Percentiles rank a stretch among this genome's conserved stretches.
These are phyloP conservation scores for Holothuria leucospilota DNA, from an alignment of 53 echinoderm and acorn worm genomes.

Conservation along the genomic window DNA sequence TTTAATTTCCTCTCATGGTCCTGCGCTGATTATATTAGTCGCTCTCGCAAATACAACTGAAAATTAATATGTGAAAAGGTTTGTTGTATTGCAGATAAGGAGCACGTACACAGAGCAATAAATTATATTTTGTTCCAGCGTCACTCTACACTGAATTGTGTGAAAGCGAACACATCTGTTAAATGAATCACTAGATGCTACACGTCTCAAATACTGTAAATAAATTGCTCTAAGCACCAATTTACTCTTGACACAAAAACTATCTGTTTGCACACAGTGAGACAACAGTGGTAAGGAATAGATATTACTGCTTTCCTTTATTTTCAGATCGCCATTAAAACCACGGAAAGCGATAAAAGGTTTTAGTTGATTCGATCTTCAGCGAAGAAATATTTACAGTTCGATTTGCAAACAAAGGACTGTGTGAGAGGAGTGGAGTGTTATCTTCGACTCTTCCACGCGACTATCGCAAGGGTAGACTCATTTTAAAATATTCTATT, in stretches of 20 bases:
- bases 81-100: not conserved
- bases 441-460: constrained; percentile 51
- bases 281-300: constrained; percentile 50
- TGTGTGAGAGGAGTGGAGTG: constrained; percentile 30
- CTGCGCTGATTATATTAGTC: constrained; percentile 33
- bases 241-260: constrained; percentile 55
- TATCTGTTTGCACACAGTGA: constrained; percentile 47
- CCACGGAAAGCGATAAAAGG: constrained; percentile 49
- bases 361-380: constrained; percentile 45
- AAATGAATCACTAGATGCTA: constrained; percentile 50
- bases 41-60: constrained; percentile 27
- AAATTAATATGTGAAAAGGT: constrained; percentile 44
- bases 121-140: constrained; percentile 28
- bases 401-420: constrained; percentile 49
- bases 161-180: constrained; percentile 50
- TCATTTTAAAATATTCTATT: constrained; percentile 39
- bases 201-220: constrained; percentile 51
- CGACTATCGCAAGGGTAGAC: constrained; percentile 43
- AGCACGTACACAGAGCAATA: constrained; percentile 38
- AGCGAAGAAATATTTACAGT: constrained; percentile 51
- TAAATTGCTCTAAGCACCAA: constrained; percentile 49
- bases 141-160: constrained; percentile 14
- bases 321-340: constrained; percentile 43
- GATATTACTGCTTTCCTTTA: constrained; percentile 51
- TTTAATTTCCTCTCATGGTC: constrained; percentile 44